phyloP scores from a whole-genome alignment of 1,140 invertebrate species.

The Arctopsyche grandis region DNA sequence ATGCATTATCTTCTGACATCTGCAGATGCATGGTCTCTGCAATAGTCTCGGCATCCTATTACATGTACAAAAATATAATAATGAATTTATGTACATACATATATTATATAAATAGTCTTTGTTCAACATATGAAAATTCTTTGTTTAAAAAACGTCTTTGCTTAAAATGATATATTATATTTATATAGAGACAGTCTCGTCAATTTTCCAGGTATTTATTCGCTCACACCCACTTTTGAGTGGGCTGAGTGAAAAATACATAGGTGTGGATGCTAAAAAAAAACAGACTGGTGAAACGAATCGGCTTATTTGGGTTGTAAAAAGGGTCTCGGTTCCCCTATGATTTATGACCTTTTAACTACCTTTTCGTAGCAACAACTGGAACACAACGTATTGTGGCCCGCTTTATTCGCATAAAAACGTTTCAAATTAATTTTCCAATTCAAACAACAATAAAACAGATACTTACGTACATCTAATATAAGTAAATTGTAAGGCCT shows the following conservation, averaged over 20 bases:
- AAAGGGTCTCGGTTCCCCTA: constrained; percentile 33
- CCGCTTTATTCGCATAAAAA: neutral
- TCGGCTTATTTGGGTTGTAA: constrained; percentile 24
- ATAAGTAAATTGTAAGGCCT: neutral
- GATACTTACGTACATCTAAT: neutral
- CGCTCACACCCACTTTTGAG: constrained; percentile 22
- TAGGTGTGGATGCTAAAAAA: constrained; percentile 8
- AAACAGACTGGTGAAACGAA: constrained; percentile 33
- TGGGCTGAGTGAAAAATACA: constrained; percentile 28
- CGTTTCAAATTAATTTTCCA: neutral
- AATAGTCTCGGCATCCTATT: too few species aligned
- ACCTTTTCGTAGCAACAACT: neutral
- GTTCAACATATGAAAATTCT: too few species aligned
- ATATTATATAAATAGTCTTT: too few species aligned
- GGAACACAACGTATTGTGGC: too few species aligned
- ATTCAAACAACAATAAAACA: neutral
- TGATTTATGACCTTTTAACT: constrained; percentile 36
- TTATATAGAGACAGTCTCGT: neutral
- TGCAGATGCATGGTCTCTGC: too few species aligned
- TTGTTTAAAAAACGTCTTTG: too few species aligned
- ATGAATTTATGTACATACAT: too few species aligned
- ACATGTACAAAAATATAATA: too few species aligned
- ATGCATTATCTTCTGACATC: too few species aligned
- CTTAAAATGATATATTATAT: too few species aligned
- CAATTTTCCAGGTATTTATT: constrained; percentile 21